Base-by-base conservation (phyloP, 2,888 invertebrate genomes). In the Dusona sp. region DNA sequence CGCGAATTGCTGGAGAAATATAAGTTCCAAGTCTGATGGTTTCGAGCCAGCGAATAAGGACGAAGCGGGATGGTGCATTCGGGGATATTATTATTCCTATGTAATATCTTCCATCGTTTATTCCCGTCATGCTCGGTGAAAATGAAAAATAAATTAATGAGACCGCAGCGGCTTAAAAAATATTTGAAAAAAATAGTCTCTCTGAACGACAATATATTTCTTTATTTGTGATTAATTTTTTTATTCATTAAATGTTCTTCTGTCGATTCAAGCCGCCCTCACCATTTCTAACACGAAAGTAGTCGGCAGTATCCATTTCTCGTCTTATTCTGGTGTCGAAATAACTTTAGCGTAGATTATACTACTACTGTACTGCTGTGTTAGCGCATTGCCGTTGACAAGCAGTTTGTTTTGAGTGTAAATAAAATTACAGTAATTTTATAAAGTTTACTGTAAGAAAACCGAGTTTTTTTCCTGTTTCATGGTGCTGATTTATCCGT, bases 1-100 rank as follows among this genome's bases (percentile, higher is more conserved):
- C 64, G 45, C 81, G 70, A 83, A 68, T 82, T 78, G 82, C 72
- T 54, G 33, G 33, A 57, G 75, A 82, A 82, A 77, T 70, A 48
- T 61, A 64, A 70, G 61, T 42, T 75, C 45, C 51, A 42, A 67
- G 51, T 79, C 42, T 57, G 38, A 57, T 78, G 78, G 51, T 51
- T 36, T 67, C 54, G 68, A 33, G 68, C 54, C 42, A 45, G 42
- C 57, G 68, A 70, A 70, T 42, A 42, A 54, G 68, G 33, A 7
- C 25, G 54, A 29, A 57, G 48, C 54, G 42, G 16, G 57, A 33
- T 22, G 67, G 65, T 70, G 42, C 65, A 65, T 57, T 79, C 57
- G 33, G 25, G 48, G 57, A 38, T 68, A 73, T 73, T 36, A 73
- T 57, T 68, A 29, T 70, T 54, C 65, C 13, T 68, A 36, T 3